Percentiles rank a stretch among this genome's conserved stretches.
Conservation (phyloP, 2,113 vertebrate species). For the Corythoichthys haematopterus region DNA sequence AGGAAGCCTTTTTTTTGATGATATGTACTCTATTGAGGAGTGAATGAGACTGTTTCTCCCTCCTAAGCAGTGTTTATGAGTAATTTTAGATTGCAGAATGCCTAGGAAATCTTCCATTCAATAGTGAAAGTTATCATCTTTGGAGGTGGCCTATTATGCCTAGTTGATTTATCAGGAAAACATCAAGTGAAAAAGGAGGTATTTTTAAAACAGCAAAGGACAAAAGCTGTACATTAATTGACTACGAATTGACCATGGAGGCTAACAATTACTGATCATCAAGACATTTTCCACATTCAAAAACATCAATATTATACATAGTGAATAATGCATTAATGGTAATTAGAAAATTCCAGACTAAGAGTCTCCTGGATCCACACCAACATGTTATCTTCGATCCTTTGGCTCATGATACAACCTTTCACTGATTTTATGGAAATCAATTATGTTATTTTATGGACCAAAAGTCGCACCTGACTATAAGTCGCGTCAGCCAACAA, state of each 20-base stretch:
- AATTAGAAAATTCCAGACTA: not conserved
- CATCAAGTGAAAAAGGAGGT: conserved; percentile 14
- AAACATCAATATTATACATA: not conserved
- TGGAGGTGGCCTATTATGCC: conserved; percentile 46
- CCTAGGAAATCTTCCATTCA: conserved; percentile 46
- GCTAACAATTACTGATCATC: not conserved
- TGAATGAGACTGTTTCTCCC: conserved; percentile 42
- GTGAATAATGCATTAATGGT: no score
- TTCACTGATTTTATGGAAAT: not conserved
- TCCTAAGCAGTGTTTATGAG: conserved; percentile 68
- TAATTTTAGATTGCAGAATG: conserved; percentile 44
- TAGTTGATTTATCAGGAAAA: conserved; percentile 47
- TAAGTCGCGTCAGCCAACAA: no score
- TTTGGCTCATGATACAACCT: not conserved
- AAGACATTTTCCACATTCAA: not conserved
- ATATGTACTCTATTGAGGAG: conserved; percentile 52
- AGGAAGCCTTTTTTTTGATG: conserved; percentile 59
- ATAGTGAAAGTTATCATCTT: conserved; percentile 34
- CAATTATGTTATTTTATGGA: not conserved
- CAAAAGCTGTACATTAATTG: conserved; percentile 72
- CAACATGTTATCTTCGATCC: not conserved
- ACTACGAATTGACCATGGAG: conserved; percentile 40
- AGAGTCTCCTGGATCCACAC: not conserved
- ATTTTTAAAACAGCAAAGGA: conserved; percentile 48
- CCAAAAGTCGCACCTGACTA: no score